These are phyloP conservation scores for Nycticebus coucang DNA, from an alignment of 2,113 vertebrate genomes.

Conservation along the genomic window DNA sequence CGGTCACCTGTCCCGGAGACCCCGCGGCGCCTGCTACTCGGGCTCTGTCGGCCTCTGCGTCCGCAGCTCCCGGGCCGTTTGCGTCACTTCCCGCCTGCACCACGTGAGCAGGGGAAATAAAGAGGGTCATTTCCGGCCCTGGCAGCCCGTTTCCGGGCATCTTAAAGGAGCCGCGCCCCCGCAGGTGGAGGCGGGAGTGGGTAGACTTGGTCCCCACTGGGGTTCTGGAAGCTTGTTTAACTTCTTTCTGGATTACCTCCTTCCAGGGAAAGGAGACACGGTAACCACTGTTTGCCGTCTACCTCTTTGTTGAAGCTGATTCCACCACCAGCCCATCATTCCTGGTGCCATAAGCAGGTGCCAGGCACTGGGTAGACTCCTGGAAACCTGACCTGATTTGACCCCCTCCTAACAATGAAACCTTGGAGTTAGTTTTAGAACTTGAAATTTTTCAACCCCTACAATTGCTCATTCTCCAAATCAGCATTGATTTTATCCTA, in stretches of 20 bases:
- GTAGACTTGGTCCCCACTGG: rapidly evolving
- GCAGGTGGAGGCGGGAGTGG: rapidly evolving
- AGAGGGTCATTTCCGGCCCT: conserved; percentile 66
- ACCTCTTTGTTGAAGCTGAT: background rate
- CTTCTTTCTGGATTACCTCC: background rate
- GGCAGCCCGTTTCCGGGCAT: conserved; percentile 8
- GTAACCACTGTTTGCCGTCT: background rate
- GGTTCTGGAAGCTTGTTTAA: background rate
- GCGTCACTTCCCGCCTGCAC: conserved; percentile 76
- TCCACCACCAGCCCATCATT: background rate
- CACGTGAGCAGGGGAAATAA: conserved; percentile 73
- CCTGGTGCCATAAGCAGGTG: background rate
- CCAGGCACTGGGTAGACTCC: background rate
- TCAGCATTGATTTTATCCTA: background rate
- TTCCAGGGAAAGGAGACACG: background rate
- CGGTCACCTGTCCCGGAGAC: conserved; percentile 73
- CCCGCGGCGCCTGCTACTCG: conserved; percentile 51
- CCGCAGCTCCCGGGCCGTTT: conserved; percentile 59
- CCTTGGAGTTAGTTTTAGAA: background rate
- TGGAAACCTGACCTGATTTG: background rate
- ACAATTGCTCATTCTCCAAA: background rate
- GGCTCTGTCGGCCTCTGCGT: conserved; percentile 56
- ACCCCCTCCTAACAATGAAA: background rate
- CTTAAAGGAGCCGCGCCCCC: conserved; percentile 69
- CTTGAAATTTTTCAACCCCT: background rate